Percentiles rank a stretch among this genome's conserved stretches.
Evolutionary conservation across 2,797 vertebrate species (phyloP).

Genomic region (Sebastes trivittatus): DNA sequence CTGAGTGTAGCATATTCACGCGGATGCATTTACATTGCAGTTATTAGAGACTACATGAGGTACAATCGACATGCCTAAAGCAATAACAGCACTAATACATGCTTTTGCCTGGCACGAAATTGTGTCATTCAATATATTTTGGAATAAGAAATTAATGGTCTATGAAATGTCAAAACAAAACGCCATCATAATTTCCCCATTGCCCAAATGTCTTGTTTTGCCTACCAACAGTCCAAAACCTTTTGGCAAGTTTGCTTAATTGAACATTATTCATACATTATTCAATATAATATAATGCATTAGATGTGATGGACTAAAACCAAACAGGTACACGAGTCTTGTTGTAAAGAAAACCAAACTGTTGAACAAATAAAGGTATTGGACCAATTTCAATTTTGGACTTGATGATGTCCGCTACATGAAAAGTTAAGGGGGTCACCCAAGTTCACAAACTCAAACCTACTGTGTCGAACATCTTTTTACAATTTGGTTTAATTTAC

Average conservation of each 20-base stretch:
- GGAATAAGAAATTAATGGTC: neutral
- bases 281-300: neutral
- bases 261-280: neutral
- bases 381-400: neutral
- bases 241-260: neutral
- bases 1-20: no score
- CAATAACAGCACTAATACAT: no score
- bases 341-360: neutral
- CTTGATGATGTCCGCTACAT: neutral
- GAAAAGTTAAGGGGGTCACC: neutral
- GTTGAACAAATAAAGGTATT: neutral
- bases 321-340: neutral
- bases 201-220: neutral
- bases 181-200: neutral
- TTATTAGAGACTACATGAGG: fast-evolving
- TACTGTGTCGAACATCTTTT: no score
- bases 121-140: no score
- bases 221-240: neutral
- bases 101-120: no score
- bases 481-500: no score
- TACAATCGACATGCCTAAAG: no score
- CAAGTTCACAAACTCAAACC: neutral
- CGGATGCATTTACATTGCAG: no score
- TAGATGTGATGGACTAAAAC: neutral
- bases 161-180: neutral